Evolutionary conservation across 2,888 invertebrate species (phyloP).

Genomic region (Noctua comes): DNA sequence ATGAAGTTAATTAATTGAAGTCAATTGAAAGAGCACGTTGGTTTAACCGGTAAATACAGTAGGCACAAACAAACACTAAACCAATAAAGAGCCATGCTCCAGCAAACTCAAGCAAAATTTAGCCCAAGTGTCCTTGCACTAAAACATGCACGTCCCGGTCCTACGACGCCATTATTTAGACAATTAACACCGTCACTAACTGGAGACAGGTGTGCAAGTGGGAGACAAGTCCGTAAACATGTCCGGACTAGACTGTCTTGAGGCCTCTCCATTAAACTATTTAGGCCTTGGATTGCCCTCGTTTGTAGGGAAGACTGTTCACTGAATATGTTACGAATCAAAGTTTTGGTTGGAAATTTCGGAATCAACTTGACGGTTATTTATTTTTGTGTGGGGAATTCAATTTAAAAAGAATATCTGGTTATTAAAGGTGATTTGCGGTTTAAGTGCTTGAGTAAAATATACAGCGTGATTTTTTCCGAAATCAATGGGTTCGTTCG

Average conservation of each 20-base stretch:
- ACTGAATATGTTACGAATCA: conserved; percentile 5
- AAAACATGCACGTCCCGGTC: conserved; percentile 55
- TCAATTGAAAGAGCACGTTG: neutral
- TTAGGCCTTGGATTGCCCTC: conserved; percentile 60
- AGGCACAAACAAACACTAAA: neutral
- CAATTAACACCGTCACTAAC: conserved; percentile 77
- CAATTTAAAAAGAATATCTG: neutral
- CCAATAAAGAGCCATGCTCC: neutral
- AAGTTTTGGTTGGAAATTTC: conserved; percentile 8
- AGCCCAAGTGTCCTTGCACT: conserved; percentile 23
- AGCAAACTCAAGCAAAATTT: conserved; percentile 30
- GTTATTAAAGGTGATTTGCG: neutral
- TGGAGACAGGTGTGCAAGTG: conserved; percentile 78
- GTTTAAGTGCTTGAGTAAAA: neutral
- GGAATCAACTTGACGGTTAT: neutral
- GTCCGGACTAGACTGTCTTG: conserved; percentile 63
- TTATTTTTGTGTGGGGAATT: neutral
- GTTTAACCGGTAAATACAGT: neutral
- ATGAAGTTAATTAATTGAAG: neutral
- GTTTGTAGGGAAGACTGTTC: conserved; percentile 9
- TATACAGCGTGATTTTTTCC: no score
- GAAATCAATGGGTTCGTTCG: no score
- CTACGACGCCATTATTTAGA: conserved; percentile 83
- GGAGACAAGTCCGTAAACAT: conserved; percentile 61
- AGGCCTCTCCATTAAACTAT: conserved; percentile 74